A percentile compares a stretch with the other conserved stretches of the same genome.
Evolutionary conservation across 2,888 invertebrate genomes (phyloP).

Genomic region (Saturnia pavonia): DNA sequence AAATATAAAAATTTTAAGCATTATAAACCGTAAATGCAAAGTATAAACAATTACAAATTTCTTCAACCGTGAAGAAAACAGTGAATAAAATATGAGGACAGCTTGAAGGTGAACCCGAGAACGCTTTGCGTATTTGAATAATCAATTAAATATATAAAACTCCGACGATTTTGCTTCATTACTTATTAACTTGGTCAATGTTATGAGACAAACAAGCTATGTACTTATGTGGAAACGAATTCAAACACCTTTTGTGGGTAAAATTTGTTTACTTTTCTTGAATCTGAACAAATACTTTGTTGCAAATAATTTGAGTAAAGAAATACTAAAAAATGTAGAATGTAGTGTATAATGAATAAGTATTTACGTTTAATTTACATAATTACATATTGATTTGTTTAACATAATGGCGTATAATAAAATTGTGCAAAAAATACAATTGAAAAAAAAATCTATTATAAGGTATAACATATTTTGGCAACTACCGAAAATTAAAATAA

Average conservation of each 20-base stretch:
- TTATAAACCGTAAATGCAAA: slow-evolving; percentile 12
- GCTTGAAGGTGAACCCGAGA: slow-evolving; percentile 74
- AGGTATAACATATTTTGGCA: too few species aligned
- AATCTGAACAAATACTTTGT: background rate
- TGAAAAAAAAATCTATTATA: too few species aligned
- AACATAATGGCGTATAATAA: too few species aligned
- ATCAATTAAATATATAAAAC: slow-evolving; percentile 81
- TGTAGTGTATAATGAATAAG: too few species aligned
- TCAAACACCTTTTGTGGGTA: background rate
- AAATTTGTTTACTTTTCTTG: background rate
- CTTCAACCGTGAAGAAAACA: slow-evolving; percentile 71
- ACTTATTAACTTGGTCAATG: slow-evolving; percentile 75
- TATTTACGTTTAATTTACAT: too few species aligned
- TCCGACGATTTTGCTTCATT: slow-evolving; percentile 74
- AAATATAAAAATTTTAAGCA: background rate
- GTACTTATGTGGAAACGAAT: background rate
- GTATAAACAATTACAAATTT: slow-evolving; percentile 68
- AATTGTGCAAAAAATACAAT: too few species aligned
- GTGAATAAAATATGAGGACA: slow-evolving; percentile 81
- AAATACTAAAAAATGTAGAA: background rate
- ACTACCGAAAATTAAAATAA: too few species aligned
- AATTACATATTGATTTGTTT: background rate
- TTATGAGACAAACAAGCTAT: slow-evolving; percentile 48
- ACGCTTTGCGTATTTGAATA: slow-evolving; percentile 81
- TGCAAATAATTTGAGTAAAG: background rate